These are phyloP conservation scores for Ectropis grisescens DNA, from an alignment of 1,140 invertebrate species.

Conservation along the genomic window DNA sequence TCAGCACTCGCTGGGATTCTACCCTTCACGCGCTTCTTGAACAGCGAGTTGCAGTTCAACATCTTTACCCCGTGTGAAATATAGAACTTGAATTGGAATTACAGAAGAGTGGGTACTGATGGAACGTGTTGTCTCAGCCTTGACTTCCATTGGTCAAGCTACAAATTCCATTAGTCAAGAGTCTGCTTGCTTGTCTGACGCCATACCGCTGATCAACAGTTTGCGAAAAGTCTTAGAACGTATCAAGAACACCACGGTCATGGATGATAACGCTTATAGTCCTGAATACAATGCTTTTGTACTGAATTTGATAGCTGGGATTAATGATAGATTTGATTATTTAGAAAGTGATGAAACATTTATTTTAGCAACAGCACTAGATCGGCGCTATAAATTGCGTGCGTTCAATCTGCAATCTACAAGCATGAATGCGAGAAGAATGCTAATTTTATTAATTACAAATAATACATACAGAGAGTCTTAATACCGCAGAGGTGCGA, in stretches of 20 bases:
- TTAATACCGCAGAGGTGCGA: not conserved
- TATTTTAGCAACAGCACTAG: conserved; percentile 3
- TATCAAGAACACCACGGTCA: conserved; percentile 1
- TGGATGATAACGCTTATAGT: conserved; percentile 2
- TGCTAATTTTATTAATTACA: too few relatives aligned
- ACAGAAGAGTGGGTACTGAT: conserved; percentile 2
- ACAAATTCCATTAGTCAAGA: conserved; percentile 1
- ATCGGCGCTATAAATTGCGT: conserved; percentile 2
- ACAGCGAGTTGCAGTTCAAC: conserved; percentile 2
- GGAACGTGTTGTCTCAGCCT: conserved; percentile 1
- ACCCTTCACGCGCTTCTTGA: conserved; percentile 2
- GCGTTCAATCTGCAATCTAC: conserved; percentile 1
- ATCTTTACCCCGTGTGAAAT: conserved; percentile 2
- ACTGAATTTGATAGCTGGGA: conserved; percentile 2
- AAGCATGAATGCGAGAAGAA: conserved; percentile 2
- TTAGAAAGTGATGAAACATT: conserved; percentile 2
- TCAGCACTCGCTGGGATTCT: conserved; percentile 1
- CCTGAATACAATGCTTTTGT: conserved; percentile 2
- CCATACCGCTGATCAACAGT: conserved; percentile 2
- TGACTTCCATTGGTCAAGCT: conserved; percentile 1
- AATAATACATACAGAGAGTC: not conserved
- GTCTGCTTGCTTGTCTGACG: conserved; percentile 3
- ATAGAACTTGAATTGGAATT: conserved; percentile 2
- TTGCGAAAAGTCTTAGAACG: conserved; percentile 2
- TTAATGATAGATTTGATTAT: conserved; percentile 2